Evolutionary conservation across 2,113 vertebrate genomes (phyloP), one percentile per base, ranked within the genome.

Genomic region (Cheirogaleus medius): DNA sequence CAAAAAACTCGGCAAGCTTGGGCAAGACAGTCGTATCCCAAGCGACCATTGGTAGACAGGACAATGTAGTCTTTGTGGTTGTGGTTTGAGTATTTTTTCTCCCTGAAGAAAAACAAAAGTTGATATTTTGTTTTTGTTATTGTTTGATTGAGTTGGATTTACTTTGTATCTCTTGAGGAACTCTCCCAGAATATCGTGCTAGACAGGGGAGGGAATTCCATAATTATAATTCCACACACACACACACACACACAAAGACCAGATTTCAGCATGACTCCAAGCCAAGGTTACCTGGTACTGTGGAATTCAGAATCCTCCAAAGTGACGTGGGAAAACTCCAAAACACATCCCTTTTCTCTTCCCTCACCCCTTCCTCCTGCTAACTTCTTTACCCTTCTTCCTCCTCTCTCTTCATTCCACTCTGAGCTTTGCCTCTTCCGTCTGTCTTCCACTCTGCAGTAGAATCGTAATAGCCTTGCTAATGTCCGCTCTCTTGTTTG

Each of bases 21-120:
- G 42, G 60, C 56, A 6, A 6, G 10, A 21, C n/a, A 42, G 3
- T 18, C 10, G 58, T 27, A 42, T 34, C 29, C 29, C n/a, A 39
- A 52, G 11, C 37, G 25, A 17, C 5, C 8, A 0, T 5, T 52
- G 56, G 13, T 6, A 6, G 20, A 39, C 8, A 18, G 6, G 44
- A 90, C 6, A 37, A 12, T 0, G 21, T 5, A 6, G 37, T 39
- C 9, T 10, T n/a, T 39, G 8, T 27, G 20, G 7, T 37, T 29
- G 18, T 3, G 8, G 44, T 34, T 6, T 25, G 44, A 39, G 27
- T 44, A 54, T 27, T 44, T 66, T 44, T 39, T 54, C 23, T 86
- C 18, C 21, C 9, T 13, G 27, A 52, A 63, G 60, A 93, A 73
- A 66, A 20, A 42, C 34, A 12, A 54, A 63, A 25, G 8, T 23